Evolutionary conservation across 2,797 vertebrate genomes (phyloP).

Genomic region (Lutjanus argentimaculatus): DNA sequence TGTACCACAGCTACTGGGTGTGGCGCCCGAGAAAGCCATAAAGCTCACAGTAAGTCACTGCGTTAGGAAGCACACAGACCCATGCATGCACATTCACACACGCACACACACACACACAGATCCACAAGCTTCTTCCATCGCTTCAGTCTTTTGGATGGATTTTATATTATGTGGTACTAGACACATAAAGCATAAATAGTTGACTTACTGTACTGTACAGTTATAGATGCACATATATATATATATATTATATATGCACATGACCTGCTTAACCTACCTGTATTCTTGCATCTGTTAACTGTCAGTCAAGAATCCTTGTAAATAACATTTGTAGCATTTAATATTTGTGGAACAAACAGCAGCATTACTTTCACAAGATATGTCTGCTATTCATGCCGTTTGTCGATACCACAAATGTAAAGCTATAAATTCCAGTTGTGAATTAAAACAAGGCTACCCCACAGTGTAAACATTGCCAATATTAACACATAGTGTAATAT

Average conservation of each 20-base stretch:
- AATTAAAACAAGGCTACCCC: neutral
- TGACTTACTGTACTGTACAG: neutral
- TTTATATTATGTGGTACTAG: slow-evolving; percentile 4
- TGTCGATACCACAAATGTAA: slow-evolving; percentile 5
- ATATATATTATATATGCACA: slow-evolving; percentile 4
- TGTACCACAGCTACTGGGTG: slow-evolving; percentile 95
- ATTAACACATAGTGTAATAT: neutral
- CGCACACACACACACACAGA: slow-evolving; percentile 23
- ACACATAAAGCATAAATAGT: neutral
- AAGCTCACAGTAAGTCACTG: slow-evolving; percentile 94
- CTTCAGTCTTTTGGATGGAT: slow-evolving; percentile 15
- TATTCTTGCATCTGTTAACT: slow-evolving; percentile 6
- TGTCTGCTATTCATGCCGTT: neutral
- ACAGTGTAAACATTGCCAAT: neutral
- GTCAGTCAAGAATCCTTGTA: neutral
- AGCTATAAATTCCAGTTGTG: neutral
- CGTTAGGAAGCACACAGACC: slow-evolving; percentile 45
- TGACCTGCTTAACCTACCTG: neutral
- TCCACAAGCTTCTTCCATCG: neutral
- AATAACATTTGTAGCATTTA: slow-evolving; percentile 19
- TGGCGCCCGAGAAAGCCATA: slow-evolving; percentile 95
- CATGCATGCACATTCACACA: slow-evolving; percentile 35
- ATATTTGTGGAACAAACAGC: neutral
- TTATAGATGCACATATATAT: slow-evolving; percentile 4
- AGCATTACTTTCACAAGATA: neutral